Evolutionary conservation across 2,113 vertebrate genomes (phyloP), one percentile per base, ranked within the genome.

Genomic region (Corynorhinus townsendii): DNA sequence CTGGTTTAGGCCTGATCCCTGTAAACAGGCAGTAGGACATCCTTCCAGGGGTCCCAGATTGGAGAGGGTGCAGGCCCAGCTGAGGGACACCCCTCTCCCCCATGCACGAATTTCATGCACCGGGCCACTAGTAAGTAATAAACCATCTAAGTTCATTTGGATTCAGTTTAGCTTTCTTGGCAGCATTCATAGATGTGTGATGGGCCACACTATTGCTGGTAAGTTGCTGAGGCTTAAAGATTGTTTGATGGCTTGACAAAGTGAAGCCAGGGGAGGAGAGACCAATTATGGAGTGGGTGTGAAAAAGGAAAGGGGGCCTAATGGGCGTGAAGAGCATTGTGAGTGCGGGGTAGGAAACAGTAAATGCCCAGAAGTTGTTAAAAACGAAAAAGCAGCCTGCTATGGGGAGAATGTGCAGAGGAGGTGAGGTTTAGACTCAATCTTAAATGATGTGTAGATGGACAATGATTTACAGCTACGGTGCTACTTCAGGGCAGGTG

Each of bases 121-220:
- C 4, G 38, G 38, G 38, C 38, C 38, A 40, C 38, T 40, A 40
- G 38, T 54, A 26, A 69, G 4, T 10, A 47, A n/a, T 14, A 49
- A 38, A 28, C 40, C 4, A 7, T 71, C 28, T 62, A 20, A 45
- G 10, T 30, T 10, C 33, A 40, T 49, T 33, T 76, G n/a, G 35
- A 28, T n/a, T 45, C 38, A 30, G 2, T 52, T 1, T 16, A 20
- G 49, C 40, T 4, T 71, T 47, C 30, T 35, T 40, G 59, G 16
- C 7, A 4, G 1, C 49, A 33, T n/a, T 35, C 43, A 3, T 4
- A 33, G 28, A 15, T 3, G 5, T 5, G 5, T 33, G 16, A 10
- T 19, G 22, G 28, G 43, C 2, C 22, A 49, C 38, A 5, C 22
- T 33, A 59, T 59, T 17, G 30, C 45, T 77, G 75, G 28, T 49